Evolutionary conservation across 2,113 vertebrate species (phyloP).

Genomic region (Lophura nycthemera): DNA sequence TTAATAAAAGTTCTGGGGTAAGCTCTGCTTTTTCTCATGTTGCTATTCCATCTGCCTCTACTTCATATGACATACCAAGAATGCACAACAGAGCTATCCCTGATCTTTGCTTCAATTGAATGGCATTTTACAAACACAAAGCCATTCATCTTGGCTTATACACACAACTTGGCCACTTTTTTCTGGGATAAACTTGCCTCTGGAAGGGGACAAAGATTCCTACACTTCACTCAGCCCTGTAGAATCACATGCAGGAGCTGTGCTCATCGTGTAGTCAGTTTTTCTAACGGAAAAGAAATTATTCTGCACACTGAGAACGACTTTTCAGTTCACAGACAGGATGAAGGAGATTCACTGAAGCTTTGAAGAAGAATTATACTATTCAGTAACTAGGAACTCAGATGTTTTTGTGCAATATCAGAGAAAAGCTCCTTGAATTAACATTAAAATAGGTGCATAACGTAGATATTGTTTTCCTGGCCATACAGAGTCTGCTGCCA

Average conservation of each 20-base stretch:
- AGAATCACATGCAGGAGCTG: rapidly evolving
- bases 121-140: background rate
- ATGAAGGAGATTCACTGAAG: background rate
- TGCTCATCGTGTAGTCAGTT: rapidly evolving
- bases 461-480: conserved; percentile 64
- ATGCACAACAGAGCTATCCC: background rate
- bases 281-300: background rate
- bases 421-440: conserved; percentile 40
- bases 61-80: background rate
- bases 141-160: background rate
- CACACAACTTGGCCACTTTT: background rate
- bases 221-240: background rate
- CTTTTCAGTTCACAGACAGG: background rate
- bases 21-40: background rate
- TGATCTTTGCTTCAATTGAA: background rate
- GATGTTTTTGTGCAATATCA: background rate
- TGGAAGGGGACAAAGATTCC: background rate
- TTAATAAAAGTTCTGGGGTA: background rate
- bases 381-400: background rate
- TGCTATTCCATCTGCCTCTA: background rate
- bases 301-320: background rate
- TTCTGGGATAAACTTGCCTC: background rate
- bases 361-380: background rate
- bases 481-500: background rate
- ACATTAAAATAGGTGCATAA: conserved; percentile 38